Percentiles rank a stretch among this genome's conserved stretches.
These are phyloP conservation scores for Pseudanteris insignis DNA, from an alignment of 2,888 invertebrate genomes.

Conservation along the genomic window DNA sequence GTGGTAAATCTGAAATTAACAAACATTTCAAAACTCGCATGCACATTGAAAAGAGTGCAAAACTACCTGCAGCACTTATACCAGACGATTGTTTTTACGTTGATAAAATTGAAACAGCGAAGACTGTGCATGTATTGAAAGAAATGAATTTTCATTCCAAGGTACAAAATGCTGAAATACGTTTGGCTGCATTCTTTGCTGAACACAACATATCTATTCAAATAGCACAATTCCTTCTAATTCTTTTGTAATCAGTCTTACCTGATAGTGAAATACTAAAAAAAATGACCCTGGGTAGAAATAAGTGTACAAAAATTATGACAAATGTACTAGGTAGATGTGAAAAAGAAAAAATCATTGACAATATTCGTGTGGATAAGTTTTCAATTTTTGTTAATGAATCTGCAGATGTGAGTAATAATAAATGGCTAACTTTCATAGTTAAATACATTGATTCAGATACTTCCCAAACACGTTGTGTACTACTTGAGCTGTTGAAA, in stretches of 20 bases:
- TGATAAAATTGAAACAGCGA: not conserved
- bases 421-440: conserved; percentile 26
- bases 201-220: conserved; percentile 33
- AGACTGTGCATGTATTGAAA: not conserved
- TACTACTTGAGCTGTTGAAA: conserved; percentile 19
- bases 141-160: conserved; percentile 19
- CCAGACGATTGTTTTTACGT: not conserved
- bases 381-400: conserved; percentile 31
- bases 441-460: conserved; percentile 23
- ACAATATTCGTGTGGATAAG: conserved; percentile 24
- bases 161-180: conserved; percentile 32
- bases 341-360: conserved; percentile 32
- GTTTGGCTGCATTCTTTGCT: conserved; percentile 26
- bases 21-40: conserved; percentile 25
- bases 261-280: conserved; percentile 29
- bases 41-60: conserved; percentile 22
- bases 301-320: conserved; percentile 31
- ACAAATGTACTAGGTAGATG: conserved; percentile 22
- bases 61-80: not conserved
- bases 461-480: conserved; percentile 14
- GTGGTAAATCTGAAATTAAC: conserved; percentile 32
- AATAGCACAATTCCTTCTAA: conserved; percentile 21
- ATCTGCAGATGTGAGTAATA: conserved; percentile 19
- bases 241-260: conserved; percentile 12
- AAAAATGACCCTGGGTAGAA: conserved; percentile 28